Evolutionary conservation across 1,140 invertebrate genomes (phyloP).

Genomic region (Macrosteles quadrilineatus): DNA sequence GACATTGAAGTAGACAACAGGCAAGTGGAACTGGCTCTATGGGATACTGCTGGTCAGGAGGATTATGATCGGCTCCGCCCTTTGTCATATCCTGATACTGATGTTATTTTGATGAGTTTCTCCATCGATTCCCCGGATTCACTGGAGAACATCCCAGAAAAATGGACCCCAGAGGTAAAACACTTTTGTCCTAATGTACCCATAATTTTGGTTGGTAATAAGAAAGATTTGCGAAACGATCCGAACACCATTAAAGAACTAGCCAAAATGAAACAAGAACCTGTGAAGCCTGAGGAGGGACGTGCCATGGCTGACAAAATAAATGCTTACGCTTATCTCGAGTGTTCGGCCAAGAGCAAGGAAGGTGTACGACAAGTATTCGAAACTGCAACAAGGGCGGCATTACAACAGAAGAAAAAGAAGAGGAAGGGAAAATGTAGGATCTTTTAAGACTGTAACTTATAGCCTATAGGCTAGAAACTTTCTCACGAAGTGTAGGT

Average conservation of each 20-base stretch:
- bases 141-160: slow-evolving; percentile 94
- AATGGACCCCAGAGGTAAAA: slow-evolving; percentile 96
- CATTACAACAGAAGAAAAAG: slow-evolving; percentile 73
- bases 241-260: slow-evolving; percentile 93
- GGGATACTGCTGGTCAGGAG: slow-evolving; percentile 99
- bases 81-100: slow-evolving; percentile 96
- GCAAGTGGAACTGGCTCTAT: slow-evolving; percentile 90
- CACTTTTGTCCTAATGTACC: slow-evolving; percentile 98
- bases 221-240: slow-evolving; percentile 93
- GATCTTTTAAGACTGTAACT: slow-evolving; percentile 36
- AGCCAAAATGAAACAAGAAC: slow-evolving; percentile 98
- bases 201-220: slow-evolving; percentile 96
- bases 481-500: too few relatives aligned
- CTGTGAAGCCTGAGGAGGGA: slow-evolving; percentile 95
- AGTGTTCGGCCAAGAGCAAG: slow-evolving; percentile 99
- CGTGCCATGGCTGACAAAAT: slow-evolving; percentile 98
- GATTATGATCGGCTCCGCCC: slow-evolving; percentile 96
- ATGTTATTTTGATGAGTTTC: slow-evolving; percentile 97
- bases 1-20: slow-evolving; percentile 96
- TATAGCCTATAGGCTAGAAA: too few relatives aligned
- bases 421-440: slow-evolving; percentile 38
- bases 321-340: slow-evolving; percentile 97
- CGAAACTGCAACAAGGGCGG: slow-evolving; percentile 96
- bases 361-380: slow-evolving; percentile 98
- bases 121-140: slow-evolving; percentile 96